Evolutionary conservation across 2,888 invertebrate genomes (phyloP).

Genomic region (Philopedon plagiatum): DNA sequence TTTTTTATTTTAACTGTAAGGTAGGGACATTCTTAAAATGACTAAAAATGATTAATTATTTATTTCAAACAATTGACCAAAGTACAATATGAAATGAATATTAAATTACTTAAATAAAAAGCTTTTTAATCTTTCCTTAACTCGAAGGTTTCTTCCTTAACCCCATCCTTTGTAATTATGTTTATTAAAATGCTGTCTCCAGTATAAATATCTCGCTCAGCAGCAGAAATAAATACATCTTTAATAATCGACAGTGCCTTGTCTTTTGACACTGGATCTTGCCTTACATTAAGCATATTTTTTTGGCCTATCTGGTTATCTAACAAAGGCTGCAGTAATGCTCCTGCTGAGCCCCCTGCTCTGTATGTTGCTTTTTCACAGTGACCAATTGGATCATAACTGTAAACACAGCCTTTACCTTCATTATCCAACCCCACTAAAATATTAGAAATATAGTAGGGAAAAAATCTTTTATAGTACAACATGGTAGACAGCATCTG

Average conservation of each 20-base stretch:
- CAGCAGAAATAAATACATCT: constrained; percentile 97
- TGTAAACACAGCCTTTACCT: constrained; percentile 95
- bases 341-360: constrained; percentile 93
- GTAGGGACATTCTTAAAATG: no score
- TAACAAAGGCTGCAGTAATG: constrained; percentile 92
- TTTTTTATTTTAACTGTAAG: no score
- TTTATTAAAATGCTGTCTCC: constrained; percentile 92
- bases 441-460: constrained; percentile 96
- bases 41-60: neutral
- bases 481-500: constrained; percentile 97
- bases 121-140: constrained; percentile 87
- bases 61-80: neutral
- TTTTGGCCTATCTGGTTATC: constrained; percentile 96
- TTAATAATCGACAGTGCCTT: constrained; percentile 89
- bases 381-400: constrained; percentile 98
- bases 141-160: constrained; percentile 80
- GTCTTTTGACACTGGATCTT: constrained; percentile 79
- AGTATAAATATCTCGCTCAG: constrained; percentile 97
- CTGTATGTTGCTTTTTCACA: constrained; percentile 88
- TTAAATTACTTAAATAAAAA: neutral
- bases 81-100: neutral
- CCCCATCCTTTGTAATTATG: constrained; percentile 90
- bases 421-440: constrained; percentile 94
- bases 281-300: constrained; percentile 83
- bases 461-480: constrained; percentile 98